phyloP scores from a whole-genome alignment of 2,113 vertebrate species.

The Perca flavescens region DNA sequence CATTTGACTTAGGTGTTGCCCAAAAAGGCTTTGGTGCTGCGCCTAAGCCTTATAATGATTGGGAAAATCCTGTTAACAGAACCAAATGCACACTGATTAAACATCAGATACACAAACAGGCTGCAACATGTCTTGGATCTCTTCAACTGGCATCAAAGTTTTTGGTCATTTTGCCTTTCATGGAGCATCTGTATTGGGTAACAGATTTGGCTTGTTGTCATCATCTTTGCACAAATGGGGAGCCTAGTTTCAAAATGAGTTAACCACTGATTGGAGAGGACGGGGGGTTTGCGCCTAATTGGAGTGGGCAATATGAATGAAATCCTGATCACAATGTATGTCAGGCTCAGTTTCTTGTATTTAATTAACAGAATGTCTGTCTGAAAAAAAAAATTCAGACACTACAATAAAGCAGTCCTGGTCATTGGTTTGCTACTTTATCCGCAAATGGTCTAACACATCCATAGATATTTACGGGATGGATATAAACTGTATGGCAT shows the following conservation, averaged over 20 bases:
- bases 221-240: conserved; percentile 6
- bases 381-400: no score
- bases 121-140: not conserved
- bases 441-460: not conserved
- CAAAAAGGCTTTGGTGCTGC: no score
- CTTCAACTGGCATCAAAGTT: conserved; percentile 1
- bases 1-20: no score
- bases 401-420: no score
- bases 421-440: not conserved
- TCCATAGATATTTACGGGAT: not conserved
- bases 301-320: not conserved
- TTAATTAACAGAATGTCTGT: no score
- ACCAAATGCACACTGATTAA: not conserved
- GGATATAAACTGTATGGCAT: not conserved
- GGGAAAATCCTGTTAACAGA: not conserved
- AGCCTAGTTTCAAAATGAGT: conserved; percentile 21
- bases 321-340: not conserved
- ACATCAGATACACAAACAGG: not conserved
- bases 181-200: not conserved
- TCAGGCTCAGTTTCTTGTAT: no score
- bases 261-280: not conserved
- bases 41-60: no score
- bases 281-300: not conserved
- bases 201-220: not conserved
- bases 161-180: not conserved